Conservation (phyloP, 2,797 vertebrate genomes). For the Enteromius paludinosus region DNA sequence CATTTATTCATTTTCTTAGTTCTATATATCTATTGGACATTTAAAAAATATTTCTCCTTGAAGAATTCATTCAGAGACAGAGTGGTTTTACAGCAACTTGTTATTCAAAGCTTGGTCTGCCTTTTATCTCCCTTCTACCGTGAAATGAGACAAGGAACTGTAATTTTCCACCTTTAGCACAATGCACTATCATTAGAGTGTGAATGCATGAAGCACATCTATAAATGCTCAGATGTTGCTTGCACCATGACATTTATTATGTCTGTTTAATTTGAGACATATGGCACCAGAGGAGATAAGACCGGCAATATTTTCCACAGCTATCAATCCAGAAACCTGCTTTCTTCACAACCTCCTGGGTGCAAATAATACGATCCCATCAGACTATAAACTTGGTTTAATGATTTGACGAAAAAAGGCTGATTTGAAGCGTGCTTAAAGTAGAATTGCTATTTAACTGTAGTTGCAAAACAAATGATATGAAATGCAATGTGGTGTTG, state of each 20-base stretch:
- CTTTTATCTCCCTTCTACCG: not conserved
- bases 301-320: constrained; percentile 55
- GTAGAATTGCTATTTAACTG: constrained; percentile 25
- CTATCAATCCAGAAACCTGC: constrained; percentile 51
- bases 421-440: constrained; percentile 25
- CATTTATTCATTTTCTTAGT: not conserved
- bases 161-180: constrained; percentile 37
- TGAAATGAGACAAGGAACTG: constrained; percentile 14
- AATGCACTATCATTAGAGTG: constrained; percentile 67
- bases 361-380: constrained; percentile 51
- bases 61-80: not conserved
- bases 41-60: not conserved
- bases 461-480: constrained; percentile 35
- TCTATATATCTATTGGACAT: not conserved
- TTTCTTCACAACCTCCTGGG: constrained; percentile 42
- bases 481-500: not conserved
- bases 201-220: constrained; percentile 63
- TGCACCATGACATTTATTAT: constrained; percentile 68
- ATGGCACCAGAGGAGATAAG: constrained; percentile 70
- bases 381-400: constrained; percentile 21
- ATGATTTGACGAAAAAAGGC: constrained; percentile 36
- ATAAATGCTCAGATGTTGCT: constrained; percentile 65
- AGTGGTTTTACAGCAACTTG: not conserved
- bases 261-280: constrained; percentile 61
- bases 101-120: not conserved